Conservation (phyloP, 2,113 vertebrate genomes). For the Corythornis cristatus region DNA sequence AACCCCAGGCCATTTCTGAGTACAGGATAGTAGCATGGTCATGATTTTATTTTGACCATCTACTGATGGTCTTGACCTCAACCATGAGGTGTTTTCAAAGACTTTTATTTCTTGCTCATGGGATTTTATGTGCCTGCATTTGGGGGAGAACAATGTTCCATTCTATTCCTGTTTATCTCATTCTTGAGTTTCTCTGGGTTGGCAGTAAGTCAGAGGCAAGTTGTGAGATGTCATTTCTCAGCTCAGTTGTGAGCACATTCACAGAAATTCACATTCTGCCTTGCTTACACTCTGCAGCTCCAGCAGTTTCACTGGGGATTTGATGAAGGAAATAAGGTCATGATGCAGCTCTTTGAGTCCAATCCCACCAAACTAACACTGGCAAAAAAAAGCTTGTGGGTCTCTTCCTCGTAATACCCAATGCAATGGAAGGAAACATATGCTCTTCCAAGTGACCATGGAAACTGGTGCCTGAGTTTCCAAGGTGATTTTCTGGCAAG, state of each 20-base stretch:
- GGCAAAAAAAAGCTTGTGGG: neutral
- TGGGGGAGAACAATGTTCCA: neutral
- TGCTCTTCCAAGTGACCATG: constrained; percentile 55
- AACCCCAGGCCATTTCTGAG: neutral
- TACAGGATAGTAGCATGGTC: neutral
- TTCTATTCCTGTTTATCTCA: neutral
- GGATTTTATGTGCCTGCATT: neutral
- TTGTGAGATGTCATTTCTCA: neutral
- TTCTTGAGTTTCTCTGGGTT: neutral
- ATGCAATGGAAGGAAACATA: neutral
- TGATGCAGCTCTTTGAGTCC: neutral
- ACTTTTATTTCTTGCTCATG: neutral
- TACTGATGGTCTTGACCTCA: neutral
- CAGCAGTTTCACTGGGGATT: neutral
- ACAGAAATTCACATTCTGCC: neutral
- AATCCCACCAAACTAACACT: neutral
- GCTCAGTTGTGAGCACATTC: neutral
- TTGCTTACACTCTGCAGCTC: neutral
- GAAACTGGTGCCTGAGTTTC: constrained; percentile 66
- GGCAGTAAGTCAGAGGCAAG: neutral
- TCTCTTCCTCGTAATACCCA: neutral
- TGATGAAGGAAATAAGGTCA: neutral
- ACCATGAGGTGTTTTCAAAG: neutral
- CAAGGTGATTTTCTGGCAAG: constrained; percentile 68
- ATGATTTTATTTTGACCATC: neutral